phyloP scores from a whole-genome alignment of 2,113 vertebrate species.

The Hydropotes inermis region DNA sequence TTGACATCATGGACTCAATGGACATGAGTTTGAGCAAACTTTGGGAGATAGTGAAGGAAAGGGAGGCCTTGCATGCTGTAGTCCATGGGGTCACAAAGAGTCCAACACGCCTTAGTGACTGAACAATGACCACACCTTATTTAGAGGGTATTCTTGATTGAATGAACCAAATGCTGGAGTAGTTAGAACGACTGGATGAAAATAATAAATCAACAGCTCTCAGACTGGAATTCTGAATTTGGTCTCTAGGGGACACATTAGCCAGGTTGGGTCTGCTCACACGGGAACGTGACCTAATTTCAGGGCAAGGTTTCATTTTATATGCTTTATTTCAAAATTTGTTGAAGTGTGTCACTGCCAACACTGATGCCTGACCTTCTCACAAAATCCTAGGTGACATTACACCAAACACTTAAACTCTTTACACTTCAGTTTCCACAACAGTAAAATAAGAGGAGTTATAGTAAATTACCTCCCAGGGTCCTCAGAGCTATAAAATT shows the following conservation, averaged over 20 bases:
- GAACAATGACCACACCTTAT: neutral
- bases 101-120: neutral
- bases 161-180: neutral
- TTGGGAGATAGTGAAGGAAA: neutral
- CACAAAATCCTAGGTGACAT: constrained; percentile 21
- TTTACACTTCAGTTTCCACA: constrained; percentile 30
- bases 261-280: neutral
- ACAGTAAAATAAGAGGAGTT: constrained; percentile 19
- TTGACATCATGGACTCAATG: neutral
- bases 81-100: neutral
- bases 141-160: neutral
- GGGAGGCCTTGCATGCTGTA: neutral
- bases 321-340: constrained; percentile 27
- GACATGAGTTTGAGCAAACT: neutral
- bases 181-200: neutral
- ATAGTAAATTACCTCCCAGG: constrained; percentile 12
- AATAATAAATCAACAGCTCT: neutral
- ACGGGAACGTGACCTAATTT: neutral
- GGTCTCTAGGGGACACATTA: neutral
- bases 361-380: neutral
- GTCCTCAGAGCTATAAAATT: constrained; percentile 37
- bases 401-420: neutral
- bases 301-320: constrained; percentile 2
- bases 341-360: neutral
- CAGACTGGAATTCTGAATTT: neutral